Evolutionary conservation across 2,797 vertebrate species (phyloP).

Genomic region (Mormyrops boulengeri): DNA sequence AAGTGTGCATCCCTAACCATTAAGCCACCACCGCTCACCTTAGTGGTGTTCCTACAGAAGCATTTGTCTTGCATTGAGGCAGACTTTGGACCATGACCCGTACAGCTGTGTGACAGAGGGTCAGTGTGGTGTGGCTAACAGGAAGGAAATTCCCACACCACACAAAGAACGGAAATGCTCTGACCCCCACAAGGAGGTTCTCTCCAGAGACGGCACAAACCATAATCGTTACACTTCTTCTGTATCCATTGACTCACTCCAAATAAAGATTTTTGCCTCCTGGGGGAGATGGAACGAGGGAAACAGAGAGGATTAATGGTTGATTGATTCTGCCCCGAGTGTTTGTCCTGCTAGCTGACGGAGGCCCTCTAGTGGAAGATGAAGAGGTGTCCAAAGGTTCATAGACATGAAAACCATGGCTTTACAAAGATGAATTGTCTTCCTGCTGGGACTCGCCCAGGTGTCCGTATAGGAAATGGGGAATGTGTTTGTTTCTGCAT

Average conservation of each 20-base stretch:
- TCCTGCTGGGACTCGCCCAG: background rate
- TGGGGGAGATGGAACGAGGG: background rate
- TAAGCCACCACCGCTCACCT: background rate
- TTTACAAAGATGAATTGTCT: background rate
- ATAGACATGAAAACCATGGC: background rate
- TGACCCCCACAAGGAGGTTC: constrained; percentile 20
- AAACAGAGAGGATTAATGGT: background rate
- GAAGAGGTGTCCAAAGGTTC: background rate
- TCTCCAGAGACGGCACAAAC: constrained; percentile 21
- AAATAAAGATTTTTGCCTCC: constrained; percentile 17
- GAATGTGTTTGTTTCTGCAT: background rate
- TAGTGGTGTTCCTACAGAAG: background rate
- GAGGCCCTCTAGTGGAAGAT: background rate
- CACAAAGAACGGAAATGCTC: constrained; percentile 45
- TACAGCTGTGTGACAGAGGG: constrained; percentile 14
- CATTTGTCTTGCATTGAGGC: background rate
- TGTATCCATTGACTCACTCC: constrained; percentile 3
- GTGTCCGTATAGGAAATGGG: background rate
- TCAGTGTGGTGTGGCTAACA: background rate
- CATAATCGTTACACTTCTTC: constrained; percentile 6
- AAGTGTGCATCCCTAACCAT: too few species aligned
- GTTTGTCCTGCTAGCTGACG: background rate
- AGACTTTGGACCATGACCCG: background rate
- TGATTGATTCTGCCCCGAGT: background rate
- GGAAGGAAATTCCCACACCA: constrained; percentile 36